These are phyloP conservation scores for Actinostola sp. DNA, from an alignment of 92 coral and sea anemone species.

Conservation along the genomic window DNA sequence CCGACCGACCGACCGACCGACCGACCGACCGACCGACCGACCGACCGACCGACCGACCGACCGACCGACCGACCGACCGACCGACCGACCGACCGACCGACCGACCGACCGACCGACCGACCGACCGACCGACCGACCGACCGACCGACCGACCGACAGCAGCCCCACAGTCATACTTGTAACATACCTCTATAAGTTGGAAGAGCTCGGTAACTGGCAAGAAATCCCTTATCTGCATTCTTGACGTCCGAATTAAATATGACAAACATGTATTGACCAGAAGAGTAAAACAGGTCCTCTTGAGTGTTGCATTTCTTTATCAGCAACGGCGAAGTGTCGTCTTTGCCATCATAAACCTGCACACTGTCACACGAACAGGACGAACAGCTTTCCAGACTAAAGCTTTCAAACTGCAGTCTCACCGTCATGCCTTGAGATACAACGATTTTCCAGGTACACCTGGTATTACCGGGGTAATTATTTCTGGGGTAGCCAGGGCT, in stretches of 20 bases:
- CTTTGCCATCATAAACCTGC: neutral
- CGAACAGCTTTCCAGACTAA: neutral
- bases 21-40: too few relatives aligned
- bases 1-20: too few relatives aligned
- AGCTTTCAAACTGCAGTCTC: neutral
- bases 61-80: too few relatives aligned
- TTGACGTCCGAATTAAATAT: neutral
- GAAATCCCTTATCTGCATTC: neutral
- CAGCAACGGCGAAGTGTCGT: neutral
- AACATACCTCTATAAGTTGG: conserved; percentile 1
- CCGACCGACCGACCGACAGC: too few relatives aligned
- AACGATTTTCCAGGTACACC: conserved; percentile 1
- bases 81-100: too few relatives aligned
- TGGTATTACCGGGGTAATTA: neutral
- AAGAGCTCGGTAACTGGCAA: neutral
- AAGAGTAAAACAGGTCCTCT: conserved; percentile 5
- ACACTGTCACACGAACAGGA: conserved; percentile 4
- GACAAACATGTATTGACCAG: conserved; percentile 5
- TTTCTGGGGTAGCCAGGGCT: neutral
- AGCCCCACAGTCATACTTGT: neutral
- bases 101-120: too few relatives aligned
- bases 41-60: too few relatives aligned
- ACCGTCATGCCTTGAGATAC: conserved; percentile 7
- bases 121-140: too few relatives aligned
- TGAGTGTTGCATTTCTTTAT: neutral